A percentile compares a stretch with the other conserved stretches of the same genome.
phyloP scores from a whole-genome alignment of 2,113 vertebrate genomes.

The Atlantisia rogersi region DNA sequence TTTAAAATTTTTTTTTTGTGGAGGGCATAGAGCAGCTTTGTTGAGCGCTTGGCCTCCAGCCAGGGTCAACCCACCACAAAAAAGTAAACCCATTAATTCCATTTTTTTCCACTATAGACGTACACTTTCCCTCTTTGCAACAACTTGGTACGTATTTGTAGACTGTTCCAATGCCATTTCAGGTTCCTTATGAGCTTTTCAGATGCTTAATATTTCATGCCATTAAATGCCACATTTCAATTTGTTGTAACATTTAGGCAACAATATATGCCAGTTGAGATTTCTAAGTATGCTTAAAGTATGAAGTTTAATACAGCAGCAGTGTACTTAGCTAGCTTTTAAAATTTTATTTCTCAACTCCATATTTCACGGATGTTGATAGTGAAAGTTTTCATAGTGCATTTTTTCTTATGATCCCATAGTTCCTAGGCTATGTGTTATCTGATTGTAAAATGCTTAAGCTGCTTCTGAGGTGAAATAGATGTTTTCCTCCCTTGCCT shows the following conservation, averaged over 20 bases:
- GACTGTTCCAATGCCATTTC: not conserved
- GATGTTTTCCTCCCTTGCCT: not conserved
- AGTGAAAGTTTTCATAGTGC: not conserved
- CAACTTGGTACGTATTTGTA: not conserved
- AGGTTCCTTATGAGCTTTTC: not conserved
- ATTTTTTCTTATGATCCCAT: not conserved
- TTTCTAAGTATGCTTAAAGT: not conserved
- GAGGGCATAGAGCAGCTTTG: too few species aligned
- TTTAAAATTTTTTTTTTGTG: too few species aligned
- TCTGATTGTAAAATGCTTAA: not conserved
- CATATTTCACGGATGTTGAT: not conserved
- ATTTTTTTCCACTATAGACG: not conserved
- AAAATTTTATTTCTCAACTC: not conserved
- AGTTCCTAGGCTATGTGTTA: not conserved
- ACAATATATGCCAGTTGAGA: not conserved
- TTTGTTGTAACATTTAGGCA: not conserved
- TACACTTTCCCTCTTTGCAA: not conserved
- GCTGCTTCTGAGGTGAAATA: not conserved
- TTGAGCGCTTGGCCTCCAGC: too few species aligned
- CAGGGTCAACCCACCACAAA: too few species aligned
- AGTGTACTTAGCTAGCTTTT: not conserved
- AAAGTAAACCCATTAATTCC: accelerated
- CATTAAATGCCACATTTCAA: not conserved
- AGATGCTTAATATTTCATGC: not conserved
- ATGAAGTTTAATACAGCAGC: not conserved